Evolutionary conservation across 2,888 invertebrate genomes (phyloP).

Genomic region (Epirrhoe tristata): DNA sequence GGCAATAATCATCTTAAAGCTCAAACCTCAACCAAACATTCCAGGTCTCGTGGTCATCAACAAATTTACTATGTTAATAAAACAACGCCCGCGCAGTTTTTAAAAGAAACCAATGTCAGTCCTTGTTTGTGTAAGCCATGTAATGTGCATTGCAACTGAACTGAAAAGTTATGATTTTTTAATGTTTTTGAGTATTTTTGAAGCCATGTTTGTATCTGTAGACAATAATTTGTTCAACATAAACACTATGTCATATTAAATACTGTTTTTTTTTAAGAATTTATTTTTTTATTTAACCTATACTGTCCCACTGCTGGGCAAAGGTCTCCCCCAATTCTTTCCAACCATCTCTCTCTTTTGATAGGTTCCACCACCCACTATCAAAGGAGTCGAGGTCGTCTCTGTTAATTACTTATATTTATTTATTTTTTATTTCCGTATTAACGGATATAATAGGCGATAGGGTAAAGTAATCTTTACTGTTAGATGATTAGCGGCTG

Average conservation of each 20-base stretch:
- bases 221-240: conserved; percentile 1
- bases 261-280: too few species aligned
- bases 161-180: not conserved
- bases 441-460: too few species aligned
- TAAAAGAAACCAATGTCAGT: conserved; percentile 9
- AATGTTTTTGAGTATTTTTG: conserved; percentile 7
- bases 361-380: too few species aligned
- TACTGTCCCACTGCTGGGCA: too few species aligned
- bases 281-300: too few species aligned
- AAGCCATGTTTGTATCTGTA: conserved; percentile 7
- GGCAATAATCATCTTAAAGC: not conserved
- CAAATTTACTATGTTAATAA: conserved; percentile 4
- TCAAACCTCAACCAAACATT: not conserved
- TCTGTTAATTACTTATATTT: too few species aligned
- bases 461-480: too few species aligned
- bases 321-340: too few species aligned
- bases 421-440: too few species aligned
- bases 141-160: conserved; percentile 13
- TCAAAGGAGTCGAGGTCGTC: too few species aligned
- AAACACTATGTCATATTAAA: conserved; percentile 6
- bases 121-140: conserved; percentile 19
- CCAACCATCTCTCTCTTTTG: too few species aligned
- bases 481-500: too few species aligned
- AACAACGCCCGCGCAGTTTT: not conserved
- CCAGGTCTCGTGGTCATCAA: not conserved